Conservation (phyloP, 2,888 invertebrate species). For the Stenchaetothrips biformis region DNA sequence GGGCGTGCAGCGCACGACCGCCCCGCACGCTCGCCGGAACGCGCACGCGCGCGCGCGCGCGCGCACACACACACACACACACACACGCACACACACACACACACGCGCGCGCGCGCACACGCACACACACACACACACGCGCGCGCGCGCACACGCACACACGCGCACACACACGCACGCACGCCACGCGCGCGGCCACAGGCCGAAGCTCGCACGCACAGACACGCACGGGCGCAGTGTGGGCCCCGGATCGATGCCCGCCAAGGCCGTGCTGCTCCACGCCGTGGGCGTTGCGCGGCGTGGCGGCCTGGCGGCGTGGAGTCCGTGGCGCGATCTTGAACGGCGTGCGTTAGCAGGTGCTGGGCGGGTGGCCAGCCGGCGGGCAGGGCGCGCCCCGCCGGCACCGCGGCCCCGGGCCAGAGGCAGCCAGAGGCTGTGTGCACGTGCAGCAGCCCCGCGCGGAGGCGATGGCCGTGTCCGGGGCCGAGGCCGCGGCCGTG, state of each 20-base stretch:
- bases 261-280: constrained; percentile 5
- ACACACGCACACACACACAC: too few species aligned
- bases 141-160: not conserved
- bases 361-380: not conserved
- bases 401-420: constrained; percentile 29
- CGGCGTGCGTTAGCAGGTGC: not conserved
- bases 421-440: too few species aligned
- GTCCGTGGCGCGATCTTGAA: not conserved
- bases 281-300: not conserved
- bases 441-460: constrained; percentile 20
- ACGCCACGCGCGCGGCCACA: constrained; percentile 17
- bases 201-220: constrained; percentile 35
- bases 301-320: not conserved
- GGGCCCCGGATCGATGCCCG: not conserved
- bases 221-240: not conserved
- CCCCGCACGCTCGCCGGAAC: not conserved
- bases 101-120: constrained; percentile 28
- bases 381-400: constrained; percentile 40
- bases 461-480: not conserved
- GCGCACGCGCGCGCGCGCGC: not conserved
- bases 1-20: not conserved
- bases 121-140: constrained; percentile 32
- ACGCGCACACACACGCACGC: too few species aligned
- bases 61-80: not conserved
- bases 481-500: too few species aligned